Base-by-base conservation (phyloP, 30 jellyfish, hydroid and myxozoan species). In the Hydractinia echinata region DNA sequence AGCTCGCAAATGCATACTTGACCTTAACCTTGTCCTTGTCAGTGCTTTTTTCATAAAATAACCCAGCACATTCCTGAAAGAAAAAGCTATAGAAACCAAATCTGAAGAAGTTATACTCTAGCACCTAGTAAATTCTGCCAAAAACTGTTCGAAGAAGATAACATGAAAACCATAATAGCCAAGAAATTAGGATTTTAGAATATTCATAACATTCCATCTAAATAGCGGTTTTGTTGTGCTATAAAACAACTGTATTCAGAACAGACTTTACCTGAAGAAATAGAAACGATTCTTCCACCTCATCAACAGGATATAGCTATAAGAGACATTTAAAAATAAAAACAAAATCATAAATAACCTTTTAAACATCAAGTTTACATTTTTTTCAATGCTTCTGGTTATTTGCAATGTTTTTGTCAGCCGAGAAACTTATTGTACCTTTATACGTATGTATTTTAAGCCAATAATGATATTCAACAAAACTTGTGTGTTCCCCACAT, bases 221-320 rank as follows among this genome's bases (percentile, higher is more conserved):
- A 30, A 30, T 30, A 30, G 44, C 44, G 44, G 44, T 30, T 30
- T 30, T 30, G 44, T 2, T 30, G 44, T 30, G 44, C 44, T 30
- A 30, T 30, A 30, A 30, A 30, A 30, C 44, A 30, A 30, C 44
- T 30, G 44, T 30, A 30, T 30, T 30, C 69, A 2, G 51, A 10
- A 51, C 73, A 11, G 15, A 73, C 8, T 55, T 7, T 81, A 94
- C 99, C 89, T 94, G 99, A 39, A 94, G 92, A 68, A 94, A 94
- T n/a, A 94, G 51, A 79, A 94, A 94, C 56, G 99, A 94, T 77
- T 94, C 99, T 79, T 94, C 99, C 5, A 94, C 92, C 79, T 94
- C 99, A 51, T 94, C 99, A 5, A 94, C 99, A 5, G 99, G 99
- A 85, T 83, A 94, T 54, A 94, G 85, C 99, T 94, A 76, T 14